Base-by-base conservation (phyloP, 2,797 vertebrate genomes). In the Enoplosus armatus region DNA sequence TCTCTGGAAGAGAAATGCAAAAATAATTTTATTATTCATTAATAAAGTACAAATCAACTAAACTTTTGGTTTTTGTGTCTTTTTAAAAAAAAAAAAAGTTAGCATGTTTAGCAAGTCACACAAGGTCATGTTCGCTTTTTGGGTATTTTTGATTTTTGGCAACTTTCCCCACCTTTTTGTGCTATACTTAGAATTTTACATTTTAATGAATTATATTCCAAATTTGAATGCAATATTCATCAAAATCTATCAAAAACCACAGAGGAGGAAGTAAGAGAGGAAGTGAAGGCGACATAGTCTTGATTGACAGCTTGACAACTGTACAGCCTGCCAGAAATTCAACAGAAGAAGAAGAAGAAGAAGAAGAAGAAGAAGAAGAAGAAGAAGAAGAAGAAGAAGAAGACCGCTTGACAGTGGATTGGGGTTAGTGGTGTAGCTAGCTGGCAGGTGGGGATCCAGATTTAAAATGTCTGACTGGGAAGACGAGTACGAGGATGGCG, bases 21-120 rank as follows among this genome's bases (percentile, higher is more conserved):
- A 92, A 94, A 93, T 87, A 82, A 92, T 95, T 97, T 88, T 95
- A 95, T 92, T 96, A 96, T 94, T 96, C 93, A 94, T 95, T 89
- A 96, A 96, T 96, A 97, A 97, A 96, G 93, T 91, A 89, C 90
- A 91, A 93, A 89, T 84, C 78, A 93, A 92, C 79, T 80, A 63
- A 78, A 62, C 26, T 33, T 55, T 33, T 50, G 35, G 9, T 14
- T 65, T 45, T 39, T 69, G 47, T 77, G 47, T 75, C 11, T 51
- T 69, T 37, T 56, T 31, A n/a, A n/a, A n/a, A n/a, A n/a, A n/a
- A n/a, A n/a, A n/a, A 43, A 18, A 43, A 43, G 41, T 43, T 43
- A 43, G 41, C 41, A 43, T 43, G 43, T 6, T 45, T 45, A 45
- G 43, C 43, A 39, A 10, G 22, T 53, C 48, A 39, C 1, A 7